Evolutionary conservation across 2,888 invertebrate genomes (phyloP).

Genomic region (Nymphalis urticae): DNA sequence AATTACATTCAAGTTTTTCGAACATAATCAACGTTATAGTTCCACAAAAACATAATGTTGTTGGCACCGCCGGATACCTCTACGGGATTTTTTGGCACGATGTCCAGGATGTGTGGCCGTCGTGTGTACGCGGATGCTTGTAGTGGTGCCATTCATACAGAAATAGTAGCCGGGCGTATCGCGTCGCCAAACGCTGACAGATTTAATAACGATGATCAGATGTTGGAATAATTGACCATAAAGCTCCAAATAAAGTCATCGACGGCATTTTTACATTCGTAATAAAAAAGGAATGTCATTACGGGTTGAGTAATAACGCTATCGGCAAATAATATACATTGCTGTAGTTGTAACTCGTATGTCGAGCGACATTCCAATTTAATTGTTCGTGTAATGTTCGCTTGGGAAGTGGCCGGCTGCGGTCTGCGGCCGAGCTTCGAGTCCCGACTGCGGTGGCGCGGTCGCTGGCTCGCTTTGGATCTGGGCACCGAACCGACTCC

Average conservation of each 20-base stretch:
- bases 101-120: conserved; percentile 54
- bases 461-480: no score
- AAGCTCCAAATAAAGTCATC: conserved; percentile 3
- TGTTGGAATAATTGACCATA: conserved; percentile 1
- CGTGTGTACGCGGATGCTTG: conserved; percentile 34
- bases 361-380: conserved; percentile 47
- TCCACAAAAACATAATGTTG: conserved; percentile 22
- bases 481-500: background rate
- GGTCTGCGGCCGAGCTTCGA: conserved; percentile 21
- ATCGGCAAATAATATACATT: conserved; percentile 22
- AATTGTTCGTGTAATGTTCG: conserved; percentile 55
- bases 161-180: conserved; percentile 52
- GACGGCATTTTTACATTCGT: background rate
- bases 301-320: conserved; percentile 18
- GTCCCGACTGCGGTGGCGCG: conserved; percentile 5
- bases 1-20: background rate
- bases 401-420: conserved; percentile 28
- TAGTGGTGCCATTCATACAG: conserved; percentile 62
- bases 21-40: background rate
- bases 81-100: conserved; percentile 49
- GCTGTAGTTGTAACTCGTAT: conserved; percentile 15
- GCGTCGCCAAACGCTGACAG: conserved; percentile 23
- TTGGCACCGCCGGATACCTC: conserved; percentile 35
- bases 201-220: background rate
- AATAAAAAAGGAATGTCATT: conserved; percentile 3